A percentile compares a stretch with the other conserved stretches of the same genome.
Evolutionary conservation across 2,113 vertebrate species (phyloP).

Genomic region (Phalacrocorax carbo): DNA sequence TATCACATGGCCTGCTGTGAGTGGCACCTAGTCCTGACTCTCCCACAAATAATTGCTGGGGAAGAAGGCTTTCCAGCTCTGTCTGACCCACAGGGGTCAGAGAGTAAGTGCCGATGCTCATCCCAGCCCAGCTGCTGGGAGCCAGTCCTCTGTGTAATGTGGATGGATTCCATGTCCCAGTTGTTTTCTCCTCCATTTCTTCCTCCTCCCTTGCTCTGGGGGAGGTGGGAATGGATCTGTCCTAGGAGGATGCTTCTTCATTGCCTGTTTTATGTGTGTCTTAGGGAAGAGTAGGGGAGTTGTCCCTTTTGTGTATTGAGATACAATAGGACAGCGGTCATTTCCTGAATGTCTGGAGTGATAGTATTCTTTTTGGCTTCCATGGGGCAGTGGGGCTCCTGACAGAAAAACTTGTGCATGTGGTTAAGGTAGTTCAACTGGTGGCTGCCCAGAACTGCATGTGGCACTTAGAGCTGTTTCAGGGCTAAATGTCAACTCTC

Average conservation of each 20-base stretch:
- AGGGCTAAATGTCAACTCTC: background rate
- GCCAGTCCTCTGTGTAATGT: background rate
- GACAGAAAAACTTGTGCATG: background rate
- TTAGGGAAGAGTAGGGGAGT: background rate
- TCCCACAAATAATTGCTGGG: background rate
- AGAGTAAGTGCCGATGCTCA: background rate
- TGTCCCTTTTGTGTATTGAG: background rate
- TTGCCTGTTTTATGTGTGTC: background rate
- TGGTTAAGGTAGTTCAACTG: background rate
- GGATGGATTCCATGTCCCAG: background rate
- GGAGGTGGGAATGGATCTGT: background rate
- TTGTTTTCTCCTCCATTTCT: background rate
- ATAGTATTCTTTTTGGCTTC: background rate
- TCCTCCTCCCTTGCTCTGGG: background rate
- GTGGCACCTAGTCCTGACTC: background rate
- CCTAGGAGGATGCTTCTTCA: background rate
- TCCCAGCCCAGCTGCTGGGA: background rate
- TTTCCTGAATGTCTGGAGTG: background rate
- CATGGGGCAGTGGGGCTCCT: accelerated
- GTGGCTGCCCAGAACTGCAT: background rate
- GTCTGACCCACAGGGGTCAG: background rate
- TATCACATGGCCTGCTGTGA: background rate
- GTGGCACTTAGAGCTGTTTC: background rate
- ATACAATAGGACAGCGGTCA: background rate
- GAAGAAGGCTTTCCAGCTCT: background rate